Conservation (phyloP, 2,797 vertebrate genomes). For the Sebastes cheni region DNA sequence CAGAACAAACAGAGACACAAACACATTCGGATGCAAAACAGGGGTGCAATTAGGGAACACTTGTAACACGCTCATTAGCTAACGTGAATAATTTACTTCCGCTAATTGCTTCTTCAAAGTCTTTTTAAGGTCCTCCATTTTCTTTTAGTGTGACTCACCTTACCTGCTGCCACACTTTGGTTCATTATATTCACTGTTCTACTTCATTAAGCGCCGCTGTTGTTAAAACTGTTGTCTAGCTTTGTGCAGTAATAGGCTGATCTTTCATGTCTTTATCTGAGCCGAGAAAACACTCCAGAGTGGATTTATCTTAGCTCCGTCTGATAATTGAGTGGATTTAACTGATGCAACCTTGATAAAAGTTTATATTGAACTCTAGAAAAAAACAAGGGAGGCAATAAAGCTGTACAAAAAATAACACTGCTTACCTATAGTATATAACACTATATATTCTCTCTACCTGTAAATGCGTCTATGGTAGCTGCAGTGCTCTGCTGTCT, state of each 20-base stretch:
- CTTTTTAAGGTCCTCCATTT: conserved; percentile 41
- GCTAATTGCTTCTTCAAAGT: conserved; percentile 63
- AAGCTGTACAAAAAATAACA: background rate
- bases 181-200: conserved; percentile 52
- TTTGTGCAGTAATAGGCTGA: conserved; percentile 21
- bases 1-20: conserved; percentile 40
- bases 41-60: conserved; percentile 50
- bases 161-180: conserved; percentile 41
- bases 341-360: conserved; percentile 2
- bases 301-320: conserved; percentile 11
- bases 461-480: conserved; percentile 96
- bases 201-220: conserved; percentile 32
- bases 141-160: conserved; percentile 42
- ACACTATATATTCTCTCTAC: conserved; percentile 71
- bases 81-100: conserved; percentile 61
- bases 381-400: background rate
- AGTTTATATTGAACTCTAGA: background rate
- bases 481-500: conserved; percentile 92
- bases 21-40: conserved; percentile 48
- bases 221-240: conserved; percentile 15
- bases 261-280: conserved; percentile 40
- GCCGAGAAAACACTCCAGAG: background rate
- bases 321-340: conserved; percentile 32
- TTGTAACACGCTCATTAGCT: conserved; percentile 65
- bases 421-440: too few species aligned